Evolutionary conservation across 2,888 invertebrate genomes (phyloP).

Genomic region (Xestobium rufovillosum): DNA sequence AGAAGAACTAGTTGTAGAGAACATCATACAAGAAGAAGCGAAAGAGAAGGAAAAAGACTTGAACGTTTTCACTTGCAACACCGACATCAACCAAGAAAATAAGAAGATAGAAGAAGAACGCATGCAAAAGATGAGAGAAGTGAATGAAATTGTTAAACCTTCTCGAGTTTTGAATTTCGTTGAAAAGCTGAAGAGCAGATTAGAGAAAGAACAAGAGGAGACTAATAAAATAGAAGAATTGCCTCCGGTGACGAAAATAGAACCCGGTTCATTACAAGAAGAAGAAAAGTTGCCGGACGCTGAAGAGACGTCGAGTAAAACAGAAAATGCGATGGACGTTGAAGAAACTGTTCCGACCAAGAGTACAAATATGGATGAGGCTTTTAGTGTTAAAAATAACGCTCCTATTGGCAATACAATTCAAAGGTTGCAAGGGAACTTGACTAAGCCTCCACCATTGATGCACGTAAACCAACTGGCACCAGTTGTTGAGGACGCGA

Average conservation of each 20-base stretch:
- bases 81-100: conserved; percentile 42
- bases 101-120: conserved; percentile 45
- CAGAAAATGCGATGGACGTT: not conserved
- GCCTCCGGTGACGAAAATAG: no score
- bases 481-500: conserved; percentile 12
- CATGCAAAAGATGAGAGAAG: conserved; percentile 46
- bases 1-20: no score
- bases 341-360: not conserved
- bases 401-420: conserved; percentile 18
- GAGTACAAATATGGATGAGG: not conserved
- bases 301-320: not conserved
- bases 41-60: conserved; percentile 23
- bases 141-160: conserved; percentile 35
- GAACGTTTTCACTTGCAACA: conserved; percentile 34
- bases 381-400: not conserved
- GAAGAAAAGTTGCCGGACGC: not conserved
- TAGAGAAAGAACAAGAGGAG: conserved; percentile 1
- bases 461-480: conserved; percentile 21
- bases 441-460: conserved; percentile 24
- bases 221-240: not conserved
- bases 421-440: conserved; percentile 20
- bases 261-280: not conserved
- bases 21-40: not conserved
- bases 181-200: conserved; percentile 31
- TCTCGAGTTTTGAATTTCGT: conserved; percentile 33